Evolutionary conservation across 2,888 invertebrate genomes (phyloP).

Genomic region (Nephrocerus scutellatus): DNA sequence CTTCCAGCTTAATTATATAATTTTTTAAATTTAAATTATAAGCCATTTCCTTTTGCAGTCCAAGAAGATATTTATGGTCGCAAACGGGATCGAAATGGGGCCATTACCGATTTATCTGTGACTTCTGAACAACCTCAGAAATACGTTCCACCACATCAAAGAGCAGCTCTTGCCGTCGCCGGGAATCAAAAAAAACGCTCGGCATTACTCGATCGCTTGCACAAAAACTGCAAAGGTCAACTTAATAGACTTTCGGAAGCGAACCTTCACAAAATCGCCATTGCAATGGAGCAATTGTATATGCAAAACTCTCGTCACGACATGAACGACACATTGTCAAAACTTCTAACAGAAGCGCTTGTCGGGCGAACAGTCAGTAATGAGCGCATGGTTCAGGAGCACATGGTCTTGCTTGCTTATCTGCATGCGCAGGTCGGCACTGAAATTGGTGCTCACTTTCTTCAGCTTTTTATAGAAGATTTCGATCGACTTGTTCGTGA

Average conservation of each 20-base stretch:
- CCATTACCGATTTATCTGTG: background rate
- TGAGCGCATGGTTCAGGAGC: constrained; percentile 73
- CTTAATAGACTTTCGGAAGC: constrained; percentile 80
- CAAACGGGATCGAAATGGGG: constrained; percentile 70
- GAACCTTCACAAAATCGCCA: constrained; percentile 77
- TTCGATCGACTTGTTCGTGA: constrained; percentile 55
- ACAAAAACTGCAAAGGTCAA: constrained; percentile 75
- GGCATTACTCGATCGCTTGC: constrained; percentile 60
- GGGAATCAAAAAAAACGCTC: constrained; percentile 48
- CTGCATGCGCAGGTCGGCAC: constrained; percentile 85
- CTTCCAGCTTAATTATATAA: background rate
- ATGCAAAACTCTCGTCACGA: constrained; percentile 71
- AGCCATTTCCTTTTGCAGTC: constrained; percentile 21
- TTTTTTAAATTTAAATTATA: constrained; percentile 1
- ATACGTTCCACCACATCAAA: constrained; percentile 78
- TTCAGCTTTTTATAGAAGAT: constrained; percentile 64
- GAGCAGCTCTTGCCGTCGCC: constrained; percentile 50
- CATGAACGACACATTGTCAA: constrained; percentile 68
- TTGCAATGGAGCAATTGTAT: constrained; percentile 73
- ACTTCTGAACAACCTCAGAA: constrained; percentile 52
- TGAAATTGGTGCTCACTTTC: constrained; percentile 84
- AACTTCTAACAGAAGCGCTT: constrained; percentile 64
- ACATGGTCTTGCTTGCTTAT: constrained; percentile 73
- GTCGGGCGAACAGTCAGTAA: constrained; percentile 58
- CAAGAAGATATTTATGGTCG: constrained; percentile 91